Evolutionary conservation across 2,888 invertebrate species (phyloP).

Genomic region (Platycheirus rosarum): DNA sequence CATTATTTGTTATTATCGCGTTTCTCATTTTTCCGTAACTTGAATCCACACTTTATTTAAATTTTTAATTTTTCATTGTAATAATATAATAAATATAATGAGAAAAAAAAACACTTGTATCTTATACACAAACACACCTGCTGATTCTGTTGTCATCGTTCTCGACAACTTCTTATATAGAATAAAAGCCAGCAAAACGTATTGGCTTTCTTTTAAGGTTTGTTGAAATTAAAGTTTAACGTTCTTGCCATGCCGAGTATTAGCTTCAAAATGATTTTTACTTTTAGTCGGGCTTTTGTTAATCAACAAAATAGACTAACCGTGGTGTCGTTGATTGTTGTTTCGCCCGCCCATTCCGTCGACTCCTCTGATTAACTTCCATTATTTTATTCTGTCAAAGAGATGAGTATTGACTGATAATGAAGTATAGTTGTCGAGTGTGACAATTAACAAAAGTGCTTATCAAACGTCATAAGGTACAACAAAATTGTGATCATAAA

Average conservation of each 20-base stretch:
- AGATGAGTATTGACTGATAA: slow-evolving; percentile 37
- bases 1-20: background rate
- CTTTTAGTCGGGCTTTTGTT: slow-evolving; percentile 37
- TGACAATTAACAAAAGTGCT: slow-evolving; percentile 22
- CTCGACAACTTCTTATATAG: background rate
- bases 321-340: slow-evolving; percentile 14
- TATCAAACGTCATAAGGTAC: slow-evolving; percentile 12
- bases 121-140: slow-evolving; percentile 52
- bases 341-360: background rate
- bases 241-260: slow-evolving; percentile 63
- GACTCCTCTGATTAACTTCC: background rate
- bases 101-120: slow-evolving; percentile 1
- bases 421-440: slow-evolving; percentile 31
- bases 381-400: slow-evolving; percentile 3
- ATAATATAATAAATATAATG: background rate
- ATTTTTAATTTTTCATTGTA: background rate
- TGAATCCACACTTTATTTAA: too few species aligned
- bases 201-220: background rate
- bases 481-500: background rate
- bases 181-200: slow-evolving; percentile 1
- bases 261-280: slow-evolving; percentile 55
- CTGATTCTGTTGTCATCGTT: slow-evolving; percentile 49
- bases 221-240: slow-evolving; percentile 26
- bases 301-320: slow-evolving; percentile 48
- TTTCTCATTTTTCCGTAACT: background rate